Percentiles rank a stretch among this genome's conserved stretches.
These are phyloP conservation scores for Dysmachus trigonus DNA, from an alignment of 2,888 invertebrate genomes.

Conservation along the genomic window DNA sequence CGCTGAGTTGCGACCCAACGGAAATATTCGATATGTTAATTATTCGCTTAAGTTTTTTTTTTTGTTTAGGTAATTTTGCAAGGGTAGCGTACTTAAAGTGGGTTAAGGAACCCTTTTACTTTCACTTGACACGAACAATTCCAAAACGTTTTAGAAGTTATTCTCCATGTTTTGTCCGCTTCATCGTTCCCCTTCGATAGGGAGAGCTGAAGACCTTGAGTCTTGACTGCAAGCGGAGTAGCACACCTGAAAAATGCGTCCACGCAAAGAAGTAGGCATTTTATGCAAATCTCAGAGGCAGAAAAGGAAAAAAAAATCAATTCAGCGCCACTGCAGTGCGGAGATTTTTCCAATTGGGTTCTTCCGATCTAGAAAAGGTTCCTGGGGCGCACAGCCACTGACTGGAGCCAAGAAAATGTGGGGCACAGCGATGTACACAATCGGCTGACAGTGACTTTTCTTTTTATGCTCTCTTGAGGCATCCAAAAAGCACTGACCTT, in stretches of 20 bases:
- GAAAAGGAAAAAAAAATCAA: neutral
- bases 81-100: neutral
- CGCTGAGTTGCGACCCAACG: neutral
- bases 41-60: neutral
- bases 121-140: neutral
- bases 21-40: neutral
- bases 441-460: neutral
- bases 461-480: neutral
- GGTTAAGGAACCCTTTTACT: neutral
- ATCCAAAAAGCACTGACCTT: neutral
- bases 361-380: neutral
- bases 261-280: neutral
- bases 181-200: neutral
- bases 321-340: neutral
- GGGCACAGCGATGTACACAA: neutral
- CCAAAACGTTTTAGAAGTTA: neutral
- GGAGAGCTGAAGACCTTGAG: neutral
- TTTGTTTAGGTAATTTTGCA: neutral
- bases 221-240: neutral
- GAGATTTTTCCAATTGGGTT: neutral
- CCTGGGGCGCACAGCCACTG: neutral
- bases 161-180: neutral
- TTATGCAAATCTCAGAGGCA: neutral
- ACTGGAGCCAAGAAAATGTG: neutral
- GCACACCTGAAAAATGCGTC: neutral